Evolutionary conservation across 2,113 vertebrate genomes (phyloP).

Genomic region (Eptesicus fuscus): DNA sequence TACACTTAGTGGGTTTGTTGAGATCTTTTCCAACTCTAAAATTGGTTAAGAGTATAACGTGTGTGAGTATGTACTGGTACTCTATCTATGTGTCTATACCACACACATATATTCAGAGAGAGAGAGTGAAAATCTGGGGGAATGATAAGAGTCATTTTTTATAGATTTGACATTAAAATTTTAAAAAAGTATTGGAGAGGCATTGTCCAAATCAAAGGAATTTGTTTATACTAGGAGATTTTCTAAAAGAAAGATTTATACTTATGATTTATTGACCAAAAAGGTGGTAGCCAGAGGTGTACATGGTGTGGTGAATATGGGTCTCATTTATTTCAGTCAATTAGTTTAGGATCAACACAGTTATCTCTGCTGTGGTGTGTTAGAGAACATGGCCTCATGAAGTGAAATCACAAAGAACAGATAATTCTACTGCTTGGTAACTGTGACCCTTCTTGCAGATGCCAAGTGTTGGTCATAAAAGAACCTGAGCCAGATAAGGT

Average conservation of each 20-base stretch:
- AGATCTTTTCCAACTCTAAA: neutral
- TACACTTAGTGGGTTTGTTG: neutral
- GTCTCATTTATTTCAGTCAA: neutral
- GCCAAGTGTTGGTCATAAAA: neutral
- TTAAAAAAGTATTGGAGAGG: neutral
- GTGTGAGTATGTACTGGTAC: too few species aligned
- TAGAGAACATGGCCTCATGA: neutral
- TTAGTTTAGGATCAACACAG: neutral
- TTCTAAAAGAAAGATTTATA: constrained; percentile 16
- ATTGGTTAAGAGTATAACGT: neutral
- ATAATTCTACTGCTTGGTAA: neutral
- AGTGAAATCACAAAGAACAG: neutral
- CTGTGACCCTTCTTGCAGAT: neutral
- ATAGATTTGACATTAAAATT: neutral
- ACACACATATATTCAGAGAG: too few species aligned
- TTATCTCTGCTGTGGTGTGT: neutral
- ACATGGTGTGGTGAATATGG: neutral
- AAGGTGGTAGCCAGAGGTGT: neutral
- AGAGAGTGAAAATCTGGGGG: neutral
- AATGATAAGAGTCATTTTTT: neutral
- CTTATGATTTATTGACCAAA: neutral
- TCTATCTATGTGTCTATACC: too few species aligned
- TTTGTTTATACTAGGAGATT: neutral
- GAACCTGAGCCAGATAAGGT: neutral
- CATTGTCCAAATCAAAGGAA: neutral